Evolutionary conservation across 2,797 vertebrate genomes (phyloP), one percentile per base, ranked within the genome.

Genomic region (Etheostoma perlongum): DNA sequence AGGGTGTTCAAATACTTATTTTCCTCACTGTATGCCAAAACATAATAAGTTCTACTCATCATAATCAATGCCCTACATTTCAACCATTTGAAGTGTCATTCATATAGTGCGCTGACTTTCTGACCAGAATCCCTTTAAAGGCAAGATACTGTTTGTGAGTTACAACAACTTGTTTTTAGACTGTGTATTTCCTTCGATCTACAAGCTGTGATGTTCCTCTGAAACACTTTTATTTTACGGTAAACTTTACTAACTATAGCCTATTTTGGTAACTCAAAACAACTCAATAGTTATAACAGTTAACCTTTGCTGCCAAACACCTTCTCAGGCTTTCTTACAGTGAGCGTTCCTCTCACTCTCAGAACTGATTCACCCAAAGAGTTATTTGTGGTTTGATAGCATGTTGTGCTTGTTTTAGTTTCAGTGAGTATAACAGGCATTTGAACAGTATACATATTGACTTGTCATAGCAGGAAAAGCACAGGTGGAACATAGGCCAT

Each of bases 301-400:
- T 40, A 40, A 16, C n/a, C 3, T 40, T 67, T 49, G 59, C 27
- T 65, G 19, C 44, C 68, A 68, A 68, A 64, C 11, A 54, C 58
- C 6, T 40, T 67, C 44, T 60, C 36, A n/a, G 8, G 8, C 18
- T 16, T 23, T 58, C 30, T 63, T 47, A 4, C 44, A 54, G 3
- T 65, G 23, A 58, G 4, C 36, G 68, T 62, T 61, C 30, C 16
- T 76, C 33, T 51, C 66, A 59, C 40, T 57, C 27, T 36, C 66
- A 44, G 12, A 44, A 61, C 19, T 13, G 19, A 74, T 74, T 59
- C 6, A 51, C 42, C 14, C 13, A 13, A 18, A 57, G 55, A 70
- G 8, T 67, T 7, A 0, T 69, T 44, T 84, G 30, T 51, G 66
- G 52, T 51, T 57, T 76, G 30, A 10, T 2, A 54, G 14, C 33